Evolutionary conservation across 2,888 invertebrate genomes (phyloP), one percentile per base, ranked within the genome.

Genomic region (Automeris io): DNA sequence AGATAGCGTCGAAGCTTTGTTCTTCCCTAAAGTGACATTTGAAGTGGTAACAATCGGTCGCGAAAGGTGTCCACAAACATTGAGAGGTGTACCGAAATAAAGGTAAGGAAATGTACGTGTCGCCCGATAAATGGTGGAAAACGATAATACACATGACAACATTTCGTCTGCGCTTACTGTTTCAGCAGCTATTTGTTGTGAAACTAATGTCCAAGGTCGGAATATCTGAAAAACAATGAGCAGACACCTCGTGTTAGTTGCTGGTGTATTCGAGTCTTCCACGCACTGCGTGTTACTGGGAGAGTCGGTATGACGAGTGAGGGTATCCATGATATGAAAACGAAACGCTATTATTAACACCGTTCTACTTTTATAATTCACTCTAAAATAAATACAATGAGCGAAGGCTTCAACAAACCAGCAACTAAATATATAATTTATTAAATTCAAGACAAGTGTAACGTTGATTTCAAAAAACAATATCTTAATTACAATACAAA

Each of bases 201-300:
- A 78, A 79, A 85, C 70, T 79, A 86, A 85, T 61, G 80, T 81
- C 85, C 85, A 86, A 70, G 82, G 83, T 67, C 78, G 80, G 76
- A 85, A 80, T 69, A 86, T 86, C 85, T 86, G 85, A 83, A 86
- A 81, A 83, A 81, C 58, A 83, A 83, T 57, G 83, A 86, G 79
- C 77, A 82, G 78, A 82, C 72, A 67, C 58, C 66, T 68, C 66
- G 73, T 61, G 62, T 85, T 82, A 83, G 72, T 79, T 67, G 72
- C 75, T 71, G 76, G 74, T 68, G 67, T 65, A 67, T 65, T 70
- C 53, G 54, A 67, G 61, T 60, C 67, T 67, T 68, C 62, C 70
- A 65, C 64, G 42, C 56, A 60, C 51, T 54, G 55, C 50, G 26
- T 16, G 18, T 33, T 16, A 24, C 23, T 33, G 19, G 26, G 39